phyloP scores from a whole-genome alignment of 2,113 vertebrate species.

The Xiphias gladius region DNA sequence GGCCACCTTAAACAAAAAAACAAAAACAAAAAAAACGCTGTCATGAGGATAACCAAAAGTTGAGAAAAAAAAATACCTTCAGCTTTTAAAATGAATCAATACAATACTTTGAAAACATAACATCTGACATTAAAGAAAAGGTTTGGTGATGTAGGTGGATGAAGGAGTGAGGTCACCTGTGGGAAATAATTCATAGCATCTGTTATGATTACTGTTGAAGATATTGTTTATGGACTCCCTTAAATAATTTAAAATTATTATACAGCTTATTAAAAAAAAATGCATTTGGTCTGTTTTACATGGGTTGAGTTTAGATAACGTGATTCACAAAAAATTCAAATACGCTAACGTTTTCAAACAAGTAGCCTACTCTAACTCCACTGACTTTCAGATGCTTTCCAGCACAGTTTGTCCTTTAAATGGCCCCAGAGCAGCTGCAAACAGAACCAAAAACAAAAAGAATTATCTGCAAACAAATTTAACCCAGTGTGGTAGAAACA shows the following conservation, averaged over 20 bases:
- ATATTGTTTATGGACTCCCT: too few relatives aligned
- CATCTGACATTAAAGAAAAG: neutral
- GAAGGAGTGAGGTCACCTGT: neutral
- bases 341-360: too few relatives aligned
- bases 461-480: neutral
- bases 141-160: neutral
- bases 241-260: neutral
- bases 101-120: neutral
- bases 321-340: neutral
- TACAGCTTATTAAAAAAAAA: neutral
- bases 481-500: slow-evolving; percentile 28
- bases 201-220: neutral
- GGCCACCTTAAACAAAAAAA: too few relatives aligned
- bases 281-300: neutral
- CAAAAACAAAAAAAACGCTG: too few relatives aligned
- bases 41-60: too few relatives aligned
- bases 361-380: neutral
- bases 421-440: neutral
- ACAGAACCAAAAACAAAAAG: neutral
- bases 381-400: neutral
- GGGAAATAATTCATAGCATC: neutral
- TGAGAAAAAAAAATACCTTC: too few relatives aligned
- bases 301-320: neutral
- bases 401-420: neutral
- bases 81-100: neutral